Base-by-base conservation (phyloP, 2,113 vertebrate genomes). In the Embiotoca jacksoni region DNA sequence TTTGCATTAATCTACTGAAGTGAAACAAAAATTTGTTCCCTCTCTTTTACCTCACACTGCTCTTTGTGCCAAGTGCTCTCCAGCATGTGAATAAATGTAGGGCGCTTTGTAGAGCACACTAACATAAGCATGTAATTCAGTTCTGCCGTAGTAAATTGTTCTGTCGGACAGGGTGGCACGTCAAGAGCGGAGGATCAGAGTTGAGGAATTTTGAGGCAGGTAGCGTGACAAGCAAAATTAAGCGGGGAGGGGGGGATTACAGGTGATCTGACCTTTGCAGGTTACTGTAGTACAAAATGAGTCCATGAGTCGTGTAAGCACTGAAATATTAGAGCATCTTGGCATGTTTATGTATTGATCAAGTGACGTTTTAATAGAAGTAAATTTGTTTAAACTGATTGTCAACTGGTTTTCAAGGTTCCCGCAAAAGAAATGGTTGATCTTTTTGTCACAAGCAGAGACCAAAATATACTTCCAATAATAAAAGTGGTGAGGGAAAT, bases 241-340 rank as follows among this genome's bases (percentile, higher is more conserved):
- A 55, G 56, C 33, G 23, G 2, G 32, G 57, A 58, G 65, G 46
- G 64, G 72, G 81, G 71, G 33, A 73, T 69, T 58, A 52, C 13
- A 53, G 68, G 55, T 50, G 41, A 71, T 44, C 9, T 77, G 77
- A 75, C 60, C 65, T 85, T 74, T 44, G 70, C 9, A 13, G 30
- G 54, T 63, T 4, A 30, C 3, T 31, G 10, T 13, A 62, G 13
- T 7, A 36, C 10, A 71, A 57, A 35, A 53, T 9, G 5, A 30
- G 59, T 76, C 8, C 6, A 56, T 23, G 23, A 35, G 35, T 37
- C 35, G 39, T 54, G 41, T 44, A 11, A 11, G 41, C 10, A 13
- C 41, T 44, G 41, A 52, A 58, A 72, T 53, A 59, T 52, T 36
- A 11, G 54, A 64, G 47, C 4, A 5, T 11, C 8, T 36, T 7